Evolutionary conservation across 2,888 invertebrate species (phyloP).

Genomic region (Temnothorax rugatulus): DNA sequence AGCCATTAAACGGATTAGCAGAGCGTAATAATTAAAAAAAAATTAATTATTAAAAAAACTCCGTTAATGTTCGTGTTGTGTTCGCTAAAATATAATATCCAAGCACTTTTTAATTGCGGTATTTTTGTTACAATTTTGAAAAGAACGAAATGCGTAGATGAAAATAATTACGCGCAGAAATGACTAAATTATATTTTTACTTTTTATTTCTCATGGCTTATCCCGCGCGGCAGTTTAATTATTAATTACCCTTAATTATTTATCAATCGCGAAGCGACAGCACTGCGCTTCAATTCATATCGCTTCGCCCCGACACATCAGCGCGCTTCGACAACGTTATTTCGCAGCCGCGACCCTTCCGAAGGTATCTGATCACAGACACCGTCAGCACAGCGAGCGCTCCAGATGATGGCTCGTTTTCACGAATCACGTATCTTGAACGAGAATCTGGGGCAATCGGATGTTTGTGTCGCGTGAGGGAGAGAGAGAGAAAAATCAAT

Average conservation of each 20-base stretch:
- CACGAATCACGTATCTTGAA: conserved; percentile 51
- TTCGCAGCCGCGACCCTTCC: conserved; percentile 38
- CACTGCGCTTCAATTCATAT: neutral
- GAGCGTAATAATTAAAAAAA: neutral
- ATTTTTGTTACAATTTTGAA: neutral
- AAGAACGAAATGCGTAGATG: neutral
- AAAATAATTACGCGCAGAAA: neutral
- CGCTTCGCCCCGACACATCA: neutral
- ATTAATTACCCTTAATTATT: conserved; percentile 13
- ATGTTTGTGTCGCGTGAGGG: conserved; percentile 44
- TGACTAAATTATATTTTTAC: neutral
- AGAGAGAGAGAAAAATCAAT: conserved; percentile 37
- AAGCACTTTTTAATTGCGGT: neutral
- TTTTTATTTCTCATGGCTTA: neutral
- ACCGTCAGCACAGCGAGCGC: neutral
- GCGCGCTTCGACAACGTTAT: conserved; percentile 34
- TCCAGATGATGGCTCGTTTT: conserved; percentile 52
- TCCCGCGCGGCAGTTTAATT: neutral
- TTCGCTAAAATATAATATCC: neutral
- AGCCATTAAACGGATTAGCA: neutral
- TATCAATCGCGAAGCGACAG: conserved; percentile 28
- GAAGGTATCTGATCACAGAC: conserved; percentile 37
- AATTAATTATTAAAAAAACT: neutral
- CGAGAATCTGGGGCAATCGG: conserved; percentile 52
- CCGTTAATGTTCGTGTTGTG: neutral